These are phyloP conservation scores for Drosophila nikananu DNA, from an alignment of 1,140 invertebrate species.

Conservation along the genomic window DNA sequence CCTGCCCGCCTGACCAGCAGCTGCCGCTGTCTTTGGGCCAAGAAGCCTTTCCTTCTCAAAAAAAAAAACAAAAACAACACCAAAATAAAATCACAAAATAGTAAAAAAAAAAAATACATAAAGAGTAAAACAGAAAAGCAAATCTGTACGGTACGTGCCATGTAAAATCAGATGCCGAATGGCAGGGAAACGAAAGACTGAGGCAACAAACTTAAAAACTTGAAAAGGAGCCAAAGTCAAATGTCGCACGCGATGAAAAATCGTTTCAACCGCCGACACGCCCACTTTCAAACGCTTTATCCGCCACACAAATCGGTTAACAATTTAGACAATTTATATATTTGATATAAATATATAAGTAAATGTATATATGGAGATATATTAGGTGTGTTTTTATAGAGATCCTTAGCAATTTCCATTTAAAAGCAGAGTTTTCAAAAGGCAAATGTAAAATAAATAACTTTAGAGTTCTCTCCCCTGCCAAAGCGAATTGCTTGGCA, in stretches of 20 bases:
- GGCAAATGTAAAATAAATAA: not conserved
- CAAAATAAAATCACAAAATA: constrained; percentile 35
- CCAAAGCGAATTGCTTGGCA: constrained; percentile 14
- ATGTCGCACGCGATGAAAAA: constrained; percentile 42
- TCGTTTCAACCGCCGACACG: constrained; percentile 8
- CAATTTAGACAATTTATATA: constrained; percentile 3
- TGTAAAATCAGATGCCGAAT: constrained; percentile 50
- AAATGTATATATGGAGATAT: not conserved
- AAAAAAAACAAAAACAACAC: constrained; percentile 24
- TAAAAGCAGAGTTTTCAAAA: not conserved
- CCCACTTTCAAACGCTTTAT: constrained; percentile 33
- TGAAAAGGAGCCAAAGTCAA: constrained; percentile 27
- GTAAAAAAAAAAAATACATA: constrained; percentile 11
- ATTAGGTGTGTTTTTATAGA: not conserved
- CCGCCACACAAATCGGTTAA: constrained; percentile 11
- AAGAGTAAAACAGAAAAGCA: constrained; percentile 29
- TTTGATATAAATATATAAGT: not conserved
- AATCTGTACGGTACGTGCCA: constrained; percentile 74
- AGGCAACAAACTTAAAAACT: constrained; percentile 16
- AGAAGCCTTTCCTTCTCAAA: constrained; percentile 51
- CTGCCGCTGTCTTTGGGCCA: constrained; percentile 53
- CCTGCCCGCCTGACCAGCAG: constrained; percentile 28
- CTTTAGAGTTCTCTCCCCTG: not conserved
- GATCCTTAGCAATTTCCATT: not conserved
- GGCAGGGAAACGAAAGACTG: constrained; percentile 13